Evolutionary conservation across 2,113 vertebrate species (phyloP).

Genomic region (Clarias magur): DNA sequence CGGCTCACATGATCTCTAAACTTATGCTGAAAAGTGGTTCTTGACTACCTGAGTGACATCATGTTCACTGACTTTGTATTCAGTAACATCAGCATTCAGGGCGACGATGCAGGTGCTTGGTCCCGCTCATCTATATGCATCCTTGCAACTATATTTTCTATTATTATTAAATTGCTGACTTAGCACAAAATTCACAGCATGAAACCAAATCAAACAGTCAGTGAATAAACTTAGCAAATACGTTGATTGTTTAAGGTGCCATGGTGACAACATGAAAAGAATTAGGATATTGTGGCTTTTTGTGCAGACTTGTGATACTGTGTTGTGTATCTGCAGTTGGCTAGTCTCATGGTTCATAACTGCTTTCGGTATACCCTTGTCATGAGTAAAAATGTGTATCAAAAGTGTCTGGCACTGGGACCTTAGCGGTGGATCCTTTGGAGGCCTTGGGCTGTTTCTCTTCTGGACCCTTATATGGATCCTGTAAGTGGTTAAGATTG

Average conservation of each 20-base stretch:
- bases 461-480: too few relatives aligned
- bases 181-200: neutral
- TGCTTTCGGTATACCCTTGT: constrained; percentile 99
- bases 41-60: too few relatives aligned
- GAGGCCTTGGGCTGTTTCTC: too few relatives aligned
- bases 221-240: neutral
- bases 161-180: neutral
- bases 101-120: too few relatives aligned
- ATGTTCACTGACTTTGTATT: too few relatives aligned
- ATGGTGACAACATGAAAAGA: neutral
- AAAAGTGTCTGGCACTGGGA: too few relatives aligned
- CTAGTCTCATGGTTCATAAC: constrained; percentile 91
- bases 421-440: too few relatives aligned
- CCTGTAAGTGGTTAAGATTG: neutral
- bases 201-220: neutral
- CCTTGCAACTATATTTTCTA: too few relatives aligned
- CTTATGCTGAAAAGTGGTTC: too few relatives aligned
- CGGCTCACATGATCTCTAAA: too few relatives aligned
- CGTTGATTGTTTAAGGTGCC: neutral
- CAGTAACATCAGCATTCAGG: too few relatives aligned
- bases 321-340: constrained; percentile 26
- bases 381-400: constrained; percentile 86
- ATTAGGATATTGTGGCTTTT: neutral
- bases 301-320: neutral
- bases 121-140: too few relatives aligned